Base-by-base conservation (phyloP, 1,140 invertebrate genomes). In the Carposina sasakii region DNA sequence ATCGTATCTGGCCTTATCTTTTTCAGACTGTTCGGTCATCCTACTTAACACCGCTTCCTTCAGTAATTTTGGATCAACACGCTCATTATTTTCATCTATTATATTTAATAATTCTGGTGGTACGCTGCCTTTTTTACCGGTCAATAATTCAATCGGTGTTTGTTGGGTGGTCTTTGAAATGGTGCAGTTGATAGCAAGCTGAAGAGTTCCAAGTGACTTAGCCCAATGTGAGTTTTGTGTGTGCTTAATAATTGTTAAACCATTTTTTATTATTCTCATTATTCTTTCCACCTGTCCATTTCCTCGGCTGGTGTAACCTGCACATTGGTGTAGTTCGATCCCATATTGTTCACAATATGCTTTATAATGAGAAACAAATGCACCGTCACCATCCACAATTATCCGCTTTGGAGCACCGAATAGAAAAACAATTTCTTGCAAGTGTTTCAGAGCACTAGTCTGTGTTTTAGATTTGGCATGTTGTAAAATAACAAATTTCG, bases 401-500 rank as follows among this genome's bases (percentile, higher is more conserved):
- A 34, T 15, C 13, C 13, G 31, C 13, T 15, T 34, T 8, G 31
- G 31, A 15, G 31, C 13, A 8, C 31, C 31, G 15, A 34, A 34
- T 9, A 39, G 19, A 22, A 21, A 20, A 13, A 39, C 36, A 1
- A 39, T 8, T 21, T 64, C 44, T 39, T 53, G 19, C 9, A 57
- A 46, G 42, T 48, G 36, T 34, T 48, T 39, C 45, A 67, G 6
- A 8, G 58, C 50, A 9, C 26, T 50, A 9, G 24, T 31, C 23
- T 37, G 42, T n/a, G 20, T 41, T 13, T 40, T 28, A 31, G 28
- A 36, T 5, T 24, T 56, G 15, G 36, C 16, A 31, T 61, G 42
- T 12, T 53, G 6, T 19, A 63, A 44, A 10, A 54, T 31, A 20
- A 56, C 47, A 48, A 50, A 58, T 43, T 63, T 63, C 2, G 52